phyloP scores from a whole-genome alignment of 2,888 invertebrate species.

The Deilephila elpenor region DNA sequence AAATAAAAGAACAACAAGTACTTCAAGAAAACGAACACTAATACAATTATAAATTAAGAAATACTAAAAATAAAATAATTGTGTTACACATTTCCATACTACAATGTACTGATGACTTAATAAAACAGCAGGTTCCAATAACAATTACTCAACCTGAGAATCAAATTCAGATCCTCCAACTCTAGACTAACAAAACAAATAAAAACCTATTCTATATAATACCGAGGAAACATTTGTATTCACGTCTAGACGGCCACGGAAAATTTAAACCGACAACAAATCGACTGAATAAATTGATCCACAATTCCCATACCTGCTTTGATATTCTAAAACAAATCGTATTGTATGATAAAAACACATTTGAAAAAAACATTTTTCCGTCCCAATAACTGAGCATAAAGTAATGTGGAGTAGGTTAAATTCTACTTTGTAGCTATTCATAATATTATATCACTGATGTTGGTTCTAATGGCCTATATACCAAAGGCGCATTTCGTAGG shows the following conservation, averaged over 20 bases:
- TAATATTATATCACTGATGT: constrained; percentile 13
- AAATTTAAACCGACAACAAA: constrained; percentile 15
- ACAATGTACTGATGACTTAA: no score
- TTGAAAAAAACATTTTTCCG: neutral
- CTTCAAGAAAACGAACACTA: no score
- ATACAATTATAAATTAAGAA: no score
- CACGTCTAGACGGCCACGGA: constrained; percentile 15
- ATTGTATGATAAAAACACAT: no score
- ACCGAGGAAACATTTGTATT: constrained; percentile 4
- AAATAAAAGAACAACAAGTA: no score
- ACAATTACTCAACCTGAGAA: no score
- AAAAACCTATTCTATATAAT: no score
- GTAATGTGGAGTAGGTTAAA: constrained; percentile 19
- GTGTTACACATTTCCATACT: no score
- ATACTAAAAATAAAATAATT: no score
- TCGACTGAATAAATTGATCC: constrained; percentile 12
- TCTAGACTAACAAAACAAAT: no score
- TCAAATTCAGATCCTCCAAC: no score
- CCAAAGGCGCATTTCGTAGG: neutral
- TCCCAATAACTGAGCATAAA: neutral
- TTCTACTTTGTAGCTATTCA: constrained; percentile 12
- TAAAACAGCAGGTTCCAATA: no score
- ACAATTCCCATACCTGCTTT: constrained; percentile 10
- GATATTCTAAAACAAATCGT: constrained; percentile 8
- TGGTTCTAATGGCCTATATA: constrained; percentile 11